phyloP scores from a whole-genome alignment of 2,888 invertebrate genomes.

The Plutella xylostella region DNA sequence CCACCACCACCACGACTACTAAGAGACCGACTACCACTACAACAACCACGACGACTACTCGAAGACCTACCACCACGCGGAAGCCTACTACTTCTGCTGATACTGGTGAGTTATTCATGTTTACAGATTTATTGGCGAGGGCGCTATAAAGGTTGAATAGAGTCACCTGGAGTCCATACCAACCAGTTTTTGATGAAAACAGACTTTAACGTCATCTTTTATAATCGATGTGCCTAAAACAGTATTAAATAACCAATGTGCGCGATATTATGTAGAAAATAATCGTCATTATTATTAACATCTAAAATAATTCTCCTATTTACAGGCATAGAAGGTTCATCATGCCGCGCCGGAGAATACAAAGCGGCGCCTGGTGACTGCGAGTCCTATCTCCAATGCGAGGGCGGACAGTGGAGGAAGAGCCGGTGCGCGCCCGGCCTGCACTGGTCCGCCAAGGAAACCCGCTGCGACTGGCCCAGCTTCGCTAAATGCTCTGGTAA shows the following conservation, averaged over 20 bases:
- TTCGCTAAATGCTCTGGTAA: conserved; percentile 74
- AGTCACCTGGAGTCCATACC: too few species aligned
- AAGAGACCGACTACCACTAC: conserved; percentile 24
- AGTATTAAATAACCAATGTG: too few species aligned
- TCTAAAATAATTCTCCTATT: too few species aligned
- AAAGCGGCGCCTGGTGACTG: conserved; percentile 76
- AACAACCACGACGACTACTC: conserved; percentile 27
- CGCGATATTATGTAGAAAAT: too few species aligned
- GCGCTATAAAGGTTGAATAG: too few species aligned
- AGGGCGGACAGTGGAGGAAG: conserved; percentile 76
- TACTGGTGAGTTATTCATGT: not conserved
- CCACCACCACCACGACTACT: conserved; percentile 25
- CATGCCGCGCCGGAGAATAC: conserved; percentile 59
- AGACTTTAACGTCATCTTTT: too few species aligned
- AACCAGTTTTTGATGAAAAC: too few species aligned
- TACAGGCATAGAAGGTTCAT: conserved; percentile 40
- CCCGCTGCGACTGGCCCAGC: conserved; percentile 85
- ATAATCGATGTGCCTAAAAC: too few species aligned
- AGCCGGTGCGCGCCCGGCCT: conserved; percentile 84
- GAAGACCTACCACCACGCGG: conserved; percentile 19
- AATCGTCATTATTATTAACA: too few species aligned
- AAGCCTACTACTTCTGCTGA: conserved; percentile 10
- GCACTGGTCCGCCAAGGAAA: conserved; percentile 78
- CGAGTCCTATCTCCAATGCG: conserved; percentile 81
- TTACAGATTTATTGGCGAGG: too few species aligned